Conservation (phyloP, 2,797 vertebrate genomes). For the Paratrypauchen microcephalus region DNA sequence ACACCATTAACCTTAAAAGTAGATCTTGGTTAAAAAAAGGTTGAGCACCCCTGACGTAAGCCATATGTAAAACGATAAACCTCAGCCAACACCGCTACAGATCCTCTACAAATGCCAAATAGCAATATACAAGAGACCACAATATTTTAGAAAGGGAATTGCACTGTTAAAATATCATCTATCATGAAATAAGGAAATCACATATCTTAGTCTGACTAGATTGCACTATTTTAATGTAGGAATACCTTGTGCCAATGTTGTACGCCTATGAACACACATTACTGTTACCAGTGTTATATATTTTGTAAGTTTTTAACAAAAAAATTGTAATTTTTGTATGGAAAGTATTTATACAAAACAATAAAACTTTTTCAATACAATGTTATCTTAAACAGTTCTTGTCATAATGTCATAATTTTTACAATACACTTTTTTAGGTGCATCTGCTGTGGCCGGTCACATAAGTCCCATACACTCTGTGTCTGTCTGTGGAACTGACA, state of each 20-base stretch:
- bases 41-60: too few relatives aligned
- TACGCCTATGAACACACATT: conserved; percentile 8
- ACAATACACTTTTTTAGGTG: conserved; percentile 31
- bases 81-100: conserved; percentile 24
- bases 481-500: conserved; percentile 28
- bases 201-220: background rate
- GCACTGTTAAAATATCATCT: background rate
- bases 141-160: conserved; percentile 21
- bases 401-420: background rate
- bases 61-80: background rate
- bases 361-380: conserved; percentile 24
- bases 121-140: conserved; percentile 22
- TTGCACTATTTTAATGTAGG: conserved; percentile 9
- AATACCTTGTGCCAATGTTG: conserved; percentile 39
- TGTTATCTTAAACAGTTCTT: background rate
- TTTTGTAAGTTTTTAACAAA: conserved; percentile 35
- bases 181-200: background rate
- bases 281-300: conserved; percentile 28
- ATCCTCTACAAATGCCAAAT: background rate
- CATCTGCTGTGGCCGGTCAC: conserved; percentile 42
- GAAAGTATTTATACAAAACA: conserved; percentile 58
- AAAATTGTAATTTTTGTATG: conserved; percentile 40
- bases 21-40: too few relatives aligned
- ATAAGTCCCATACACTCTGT: conserved; percentile 38
- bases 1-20: too few relatives aligned